Evolutionary conservation across 2,797 vertebrate species (phyloP), one percentile per base, ranked within the genome.

Genomic region (Staurois parvus): DNA sequence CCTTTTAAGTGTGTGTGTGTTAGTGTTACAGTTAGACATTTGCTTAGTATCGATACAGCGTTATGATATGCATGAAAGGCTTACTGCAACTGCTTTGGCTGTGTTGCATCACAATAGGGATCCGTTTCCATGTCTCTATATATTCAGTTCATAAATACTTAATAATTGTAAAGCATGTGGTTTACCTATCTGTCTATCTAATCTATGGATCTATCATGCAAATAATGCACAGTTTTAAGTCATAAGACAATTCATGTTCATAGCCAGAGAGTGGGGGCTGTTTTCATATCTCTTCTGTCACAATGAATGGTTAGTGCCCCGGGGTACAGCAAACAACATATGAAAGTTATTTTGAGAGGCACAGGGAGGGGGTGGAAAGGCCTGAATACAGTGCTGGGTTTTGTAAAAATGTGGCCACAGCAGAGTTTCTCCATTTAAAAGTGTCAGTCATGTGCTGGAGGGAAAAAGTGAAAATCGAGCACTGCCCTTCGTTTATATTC

Each of bases 281-380:
- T 8, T 56, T 52, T 29, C 67, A 56, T 6, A 64, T 2, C 69
- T 62, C 11, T 17, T 32, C 8, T 45, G 59, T 32, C 17, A 52
- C 24, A 72, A 4, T 75, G 29, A 79, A 69, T 70, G 56, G 76
- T 80, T 87, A 84, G 75, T 76, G 70, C 72, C 87, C 75, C 73
- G 42, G 40, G 73, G 42, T 73, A 64, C 32, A 68, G 32, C 52
- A 52, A 69, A 45, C 82, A 68, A 81, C 83, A 82, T 82, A 77
- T 88, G 87, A 79, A 85, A 88, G 80, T 76, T 85, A 86, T 80
- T 79, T 83, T 83, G 48, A 69, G 81, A 84, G 76, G 59, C 84
- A 69, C 79, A 34, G 45, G 76, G 62, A 85, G 76, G 64, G 76
- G 72, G 68, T 37, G 28, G 72, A 74, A 67, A 70, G 56, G 34